phyloP scores from a whole-genome alignment of 1,140 invertebrate genomes.

The Tetranychus cinnabarinus region DNA sequence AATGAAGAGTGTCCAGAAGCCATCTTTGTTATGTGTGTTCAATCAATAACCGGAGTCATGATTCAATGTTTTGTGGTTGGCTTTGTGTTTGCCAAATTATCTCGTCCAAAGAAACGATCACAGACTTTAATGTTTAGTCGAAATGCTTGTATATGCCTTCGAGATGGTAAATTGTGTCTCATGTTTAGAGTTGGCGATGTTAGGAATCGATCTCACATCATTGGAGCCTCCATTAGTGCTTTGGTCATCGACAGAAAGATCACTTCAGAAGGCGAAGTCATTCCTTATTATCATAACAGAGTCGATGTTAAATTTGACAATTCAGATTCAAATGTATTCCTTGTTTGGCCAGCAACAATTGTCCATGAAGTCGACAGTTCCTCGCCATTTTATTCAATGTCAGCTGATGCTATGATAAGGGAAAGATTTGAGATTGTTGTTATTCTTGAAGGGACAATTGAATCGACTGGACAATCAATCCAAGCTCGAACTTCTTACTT shows the following conservation, averaged over 20 bases:
- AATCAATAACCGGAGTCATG: constrained; percentile 85
- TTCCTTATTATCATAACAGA: constrained; percentile 24
- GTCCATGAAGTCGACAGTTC: constrained; percentile 61
- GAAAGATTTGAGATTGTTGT: constrained; percentile 88
- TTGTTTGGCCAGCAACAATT: constrained; percentile 67
- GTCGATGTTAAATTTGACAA: constrained; percentile 45
- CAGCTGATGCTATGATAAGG: constrained; percentile 58
- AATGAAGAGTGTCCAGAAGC: constrained; percentile 89
- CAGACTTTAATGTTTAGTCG: constrained; percentile 84
- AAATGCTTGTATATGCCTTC: constrained; percentile 61
- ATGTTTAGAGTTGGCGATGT: constrained; percentile 96
- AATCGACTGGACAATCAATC: constrained; percentile 10
- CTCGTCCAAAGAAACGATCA: constrained; percentile 73
- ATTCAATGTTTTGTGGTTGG: constrained; percentile 53
- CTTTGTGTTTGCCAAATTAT: constrained; percentile 86
- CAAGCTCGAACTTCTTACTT: constrained; percentile 55
- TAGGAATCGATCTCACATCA: constrained; percentile 63
- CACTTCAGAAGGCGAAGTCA: constrained; percentile 24
- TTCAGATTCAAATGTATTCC: constrained; percentile 56
- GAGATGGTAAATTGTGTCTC: constrained; percentile 63
- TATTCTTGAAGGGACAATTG: constrained; percentile 42
- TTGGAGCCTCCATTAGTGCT: constrained; percentile 68
- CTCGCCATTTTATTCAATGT: constrained; percentile 65
- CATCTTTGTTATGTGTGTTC: constrained; percentile 87
- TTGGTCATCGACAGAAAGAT: constrained; percentile 41